These are phyloP conservation scores for Megaceryle maxima DNA, from an alignment of 2,113 vertebrate genomes.

Conservation along the genomic window DNA sequence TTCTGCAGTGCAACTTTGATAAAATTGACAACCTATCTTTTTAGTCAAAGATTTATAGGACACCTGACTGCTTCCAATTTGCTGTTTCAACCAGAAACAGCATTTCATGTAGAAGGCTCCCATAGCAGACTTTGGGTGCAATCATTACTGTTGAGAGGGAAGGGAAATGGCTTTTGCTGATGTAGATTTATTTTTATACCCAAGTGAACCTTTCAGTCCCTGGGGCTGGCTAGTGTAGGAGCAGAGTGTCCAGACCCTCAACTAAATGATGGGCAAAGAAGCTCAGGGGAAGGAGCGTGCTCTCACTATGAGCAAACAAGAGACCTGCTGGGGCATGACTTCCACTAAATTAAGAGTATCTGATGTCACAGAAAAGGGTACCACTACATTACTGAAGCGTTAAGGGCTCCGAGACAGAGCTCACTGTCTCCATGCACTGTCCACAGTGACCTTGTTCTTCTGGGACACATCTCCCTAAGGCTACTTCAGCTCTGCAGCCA, in stretches of 20 bases:
- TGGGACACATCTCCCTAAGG: neutral
- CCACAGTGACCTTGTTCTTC: neutral
- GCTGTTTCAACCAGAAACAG: conserved; percentile 25
- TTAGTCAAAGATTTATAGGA: conserved; percentile 69
- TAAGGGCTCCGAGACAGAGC: neutral
- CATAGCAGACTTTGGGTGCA: neutral
- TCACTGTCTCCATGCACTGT: neutral
- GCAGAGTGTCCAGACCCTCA: neutral
- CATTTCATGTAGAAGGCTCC: neutral
- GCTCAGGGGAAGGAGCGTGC: neutral
- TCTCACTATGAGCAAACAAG: neutral
- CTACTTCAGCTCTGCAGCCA: neutral
- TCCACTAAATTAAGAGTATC: neutral
- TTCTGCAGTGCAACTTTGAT: conserved; percentile 64
- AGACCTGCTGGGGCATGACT: neutral
- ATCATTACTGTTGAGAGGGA: neutral
- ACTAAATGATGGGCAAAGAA: neutral
- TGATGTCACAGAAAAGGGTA: neutral
- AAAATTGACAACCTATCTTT: conserved; percentile 69
- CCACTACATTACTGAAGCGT: neutral
- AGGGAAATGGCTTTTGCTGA: neutral
- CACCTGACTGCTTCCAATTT: conserved; percentile 51
- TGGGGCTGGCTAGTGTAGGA: neutral
- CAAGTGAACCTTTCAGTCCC: neutral
- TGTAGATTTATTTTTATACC: neutral